Evolutionary conservation across 1,140 invertebrate species (phyloP).

Genomic region (Hetaerina americana): DNA sequence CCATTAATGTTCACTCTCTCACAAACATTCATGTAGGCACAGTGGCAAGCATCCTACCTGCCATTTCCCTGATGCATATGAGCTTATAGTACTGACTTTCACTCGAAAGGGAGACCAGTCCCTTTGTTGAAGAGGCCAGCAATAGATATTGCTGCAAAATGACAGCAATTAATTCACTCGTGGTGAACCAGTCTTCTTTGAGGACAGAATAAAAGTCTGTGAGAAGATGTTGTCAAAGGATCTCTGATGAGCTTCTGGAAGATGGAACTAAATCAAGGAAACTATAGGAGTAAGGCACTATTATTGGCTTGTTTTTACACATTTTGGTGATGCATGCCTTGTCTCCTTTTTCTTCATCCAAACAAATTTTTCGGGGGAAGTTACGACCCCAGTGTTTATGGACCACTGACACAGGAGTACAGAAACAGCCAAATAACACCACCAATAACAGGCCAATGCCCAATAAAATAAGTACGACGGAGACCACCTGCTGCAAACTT

Average conservation of each 20-base stretch:
- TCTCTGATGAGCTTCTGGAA: not conserved
- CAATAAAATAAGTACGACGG: not conserved
- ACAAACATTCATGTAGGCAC: too few relatives aligned
- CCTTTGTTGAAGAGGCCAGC: too few relatives aligned
- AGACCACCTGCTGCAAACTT: not conserved
- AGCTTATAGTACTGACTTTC: too few relatives aligned
- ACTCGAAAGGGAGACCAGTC: too few relatives aligned
- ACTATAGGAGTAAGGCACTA: not conserved
- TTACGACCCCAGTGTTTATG: not conserved
- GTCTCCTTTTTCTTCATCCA: not conserved
- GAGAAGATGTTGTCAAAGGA: not conserved
- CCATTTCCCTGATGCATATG: too few relatives aligned
- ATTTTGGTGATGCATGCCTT: not conserved
- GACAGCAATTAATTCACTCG: too few relatives aligned
- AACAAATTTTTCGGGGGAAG: not conserved
- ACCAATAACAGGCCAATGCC: not conserved
- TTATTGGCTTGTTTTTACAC: not conserved
- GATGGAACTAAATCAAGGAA: not conserved
- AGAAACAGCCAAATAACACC: not conserved
- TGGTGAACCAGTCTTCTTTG: too few relatives aligned
- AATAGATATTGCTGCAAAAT: too few relatives aligned
- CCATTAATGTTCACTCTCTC: too few relatives aligned
- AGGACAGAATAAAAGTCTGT: too few relatives aligned
- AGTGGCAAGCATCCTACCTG: too few relatives aligned
- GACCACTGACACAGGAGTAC: not conserved